A percentile compares a stretch with the other conserved stretches of the same genome.
Conservation (phyloP, 2,888 invertebrate genomes). For the Andrena chrysosceles region DNA sequence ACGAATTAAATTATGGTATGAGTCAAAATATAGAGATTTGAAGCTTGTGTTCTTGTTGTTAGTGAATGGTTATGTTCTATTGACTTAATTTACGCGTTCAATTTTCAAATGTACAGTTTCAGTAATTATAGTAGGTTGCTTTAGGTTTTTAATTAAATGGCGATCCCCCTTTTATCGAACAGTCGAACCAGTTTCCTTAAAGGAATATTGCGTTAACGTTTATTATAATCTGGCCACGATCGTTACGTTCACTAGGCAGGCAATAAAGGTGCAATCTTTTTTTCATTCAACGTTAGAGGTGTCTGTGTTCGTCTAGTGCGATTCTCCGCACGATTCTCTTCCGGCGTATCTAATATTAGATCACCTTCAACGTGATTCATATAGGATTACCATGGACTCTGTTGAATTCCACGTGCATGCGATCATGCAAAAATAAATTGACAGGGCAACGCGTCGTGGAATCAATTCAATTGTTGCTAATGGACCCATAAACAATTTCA, state of each 20-base stretch:
- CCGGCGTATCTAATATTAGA: slow-evolving; percentile 69
- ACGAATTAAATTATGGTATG: too few relatives aligned
- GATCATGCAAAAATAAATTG: slow-evolving; percentile 53
- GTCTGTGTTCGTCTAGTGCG: slow-evolving; percentile 11
- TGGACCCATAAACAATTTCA: slow-evolving; percentile 6
- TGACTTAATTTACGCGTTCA: neutral
- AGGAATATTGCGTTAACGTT: neutral
- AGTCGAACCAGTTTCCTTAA: neutral
- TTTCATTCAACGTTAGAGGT: slow-evolving; percentile 8
- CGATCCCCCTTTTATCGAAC: neutral
- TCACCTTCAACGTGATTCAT: slow-evolving; percentile 61
- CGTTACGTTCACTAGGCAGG: too few relatives aligned
- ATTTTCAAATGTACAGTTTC: too few relatives aligned
- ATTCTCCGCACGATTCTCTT: slow-evolving; percentile 56
- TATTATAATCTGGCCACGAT: neutral
- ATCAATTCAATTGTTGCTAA: slow-evolving; percentile 37
- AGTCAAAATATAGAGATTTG: neutral
- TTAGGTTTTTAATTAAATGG: too few relatives aligned
- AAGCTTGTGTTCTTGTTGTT: neutral
- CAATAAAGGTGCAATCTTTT: neutral
- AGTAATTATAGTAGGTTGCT: too few relatives aligned
- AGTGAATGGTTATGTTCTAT: neutral
- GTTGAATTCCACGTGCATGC: slow-evolving; percentile 53
- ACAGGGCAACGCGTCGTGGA: slow-evolving; percentile 25
- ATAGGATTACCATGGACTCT: slow-evolving; percentile 55